phyloP scores from a whole-genome alignment of 2,113 vertebrate genomes.

The Glareola pratincola region DNA sequence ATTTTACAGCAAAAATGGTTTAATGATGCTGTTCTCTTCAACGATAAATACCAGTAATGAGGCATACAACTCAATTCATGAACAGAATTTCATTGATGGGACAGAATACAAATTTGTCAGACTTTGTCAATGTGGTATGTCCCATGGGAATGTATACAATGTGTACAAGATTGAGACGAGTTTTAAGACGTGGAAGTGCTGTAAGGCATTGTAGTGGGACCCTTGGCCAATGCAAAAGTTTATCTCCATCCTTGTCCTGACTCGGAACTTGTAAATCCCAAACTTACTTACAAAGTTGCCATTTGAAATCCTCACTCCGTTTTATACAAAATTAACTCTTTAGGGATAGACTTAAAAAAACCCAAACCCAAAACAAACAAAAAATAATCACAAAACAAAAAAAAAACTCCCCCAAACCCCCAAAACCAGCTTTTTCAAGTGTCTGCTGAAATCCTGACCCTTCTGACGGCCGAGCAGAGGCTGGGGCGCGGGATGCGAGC shows the following conservation, averaged over 20 bases:
- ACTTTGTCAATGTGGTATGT: fast-evolving
- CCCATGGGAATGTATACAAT: fast-evolving
- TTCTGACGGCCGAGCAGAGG: fast-evolving
- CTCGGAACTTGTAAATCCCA: fast-evolving
- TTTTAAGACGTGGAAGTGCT: fast-evolving
- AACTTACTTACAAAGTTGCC: background rate
- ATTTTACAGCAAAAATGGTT: background rate
- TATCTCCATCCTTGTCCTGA: fast-evolving
- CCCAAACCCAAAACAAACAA: background rate
- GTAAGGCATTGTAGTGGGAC: fast-evolving
- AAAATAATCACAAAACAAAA: too few species aligned
- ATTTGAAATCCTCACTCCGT: fast-evolving
- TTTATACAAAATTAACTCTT: background rate
- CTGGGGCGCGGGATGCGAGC: fast-evolving
- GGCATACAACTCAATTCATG: fast-evolving
- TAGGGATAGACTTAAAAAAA: background rate
- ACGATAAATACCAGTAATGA: background rate
- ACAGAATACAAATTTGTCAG: fast-evolving
- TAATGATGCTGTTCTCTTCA: background rate
- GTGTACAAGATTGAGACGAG: fast-evolving
- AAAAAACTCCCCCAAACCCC: background rate
- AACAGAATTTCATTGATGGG: background rate
- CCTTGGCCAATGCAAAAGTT: background rate
- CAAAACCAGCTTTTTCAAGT: background rate
- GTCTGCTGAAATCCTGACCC: background rate